Conservation (phyloP, 2,888 invertebrate species). For the Craniophora ligustri region DNA sequence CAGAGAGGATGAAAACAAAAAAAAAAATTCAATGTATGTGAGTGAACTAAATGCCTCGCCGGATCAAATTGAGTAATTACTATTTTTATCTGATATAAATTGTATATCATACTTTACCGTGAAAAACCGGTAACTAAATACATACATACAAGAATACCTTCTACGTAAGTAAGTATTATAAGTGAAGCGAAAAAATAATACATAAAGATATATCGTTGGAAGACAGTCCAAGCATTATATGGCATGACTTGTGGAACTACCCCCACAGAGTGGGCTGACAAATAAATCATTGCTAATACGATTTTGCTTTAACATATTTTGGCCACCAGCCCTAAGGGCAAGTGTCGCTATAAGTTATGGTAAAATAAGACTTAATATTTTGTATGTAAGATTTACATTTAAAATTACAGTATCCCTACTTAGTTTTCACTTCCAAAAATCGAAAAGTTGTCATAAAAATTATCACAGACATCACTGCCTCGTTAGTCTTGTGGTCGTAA, state of each 20-base stretch:
- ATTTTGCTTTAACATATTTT: constrained; percentile 81
- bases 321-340: constrained; percentile 53
- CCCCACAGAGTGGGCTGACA: constrained; percentile 70
- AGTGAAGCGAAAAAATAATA: background rate
- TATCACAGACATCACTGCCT: too few relatives aligned
- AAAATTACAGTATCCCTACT: too few relatives aligned
- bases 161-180: too few relatives aligned
- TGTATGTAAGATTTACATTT: background rate
- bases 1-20: too few relatives aligned
- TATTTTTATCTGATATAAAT: too few relatives aligned
- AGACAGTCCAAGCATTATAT: constrained; percentile 81
- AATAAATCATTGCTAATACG: constrained; percentile 86
- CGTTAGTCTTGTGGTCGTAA: too few relatives aligned
- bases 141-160: constrained; percentile 19
- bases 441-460: background rate
- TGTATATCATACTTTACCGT: too few relatives aligned
- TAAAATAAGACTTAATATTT: background rate
- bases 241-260: constrained; percentile 79
- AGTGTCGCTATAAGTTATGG: constrained; percentile 14
- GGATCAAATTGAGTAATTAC: too few relatives aligned
- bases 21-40: too few relatives aligned
- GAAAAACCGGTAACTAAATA: too few relatives aligned
- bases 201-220: constrained; percentile 23
- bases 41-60: too few relatives aligned
- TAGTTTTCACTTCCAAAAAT: too few relatives aligned